Evolutionary conservation across 2,888 invertebrate genomes (phyloP).

Genomic region (Scaptomyza cyrtandrae): DNA sequence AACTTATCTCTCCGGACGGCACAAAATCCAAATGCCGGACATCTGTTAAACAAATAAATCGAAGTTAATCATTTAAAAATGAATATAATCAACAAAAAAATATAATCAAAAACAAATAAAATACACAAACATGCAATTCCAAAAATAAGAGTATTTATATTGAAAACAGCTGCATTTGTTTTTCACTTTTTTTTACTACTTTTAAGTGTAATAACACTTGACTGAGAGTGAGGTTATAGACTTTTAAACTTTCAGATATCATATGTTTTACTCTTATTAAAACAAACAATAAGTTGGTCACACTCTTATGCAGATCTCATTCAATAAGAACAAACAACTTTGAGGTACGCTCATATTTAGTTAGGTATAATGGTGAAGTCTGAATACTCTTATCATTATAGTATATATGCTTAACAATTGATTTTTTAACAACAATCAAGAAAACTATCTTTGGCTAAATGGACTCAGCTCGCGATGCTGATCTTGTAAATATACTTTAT

Average conservation of each 20-base stretch:
- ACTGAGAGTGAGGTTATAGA: not conserved
- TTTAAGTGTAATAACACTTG: not conserved
- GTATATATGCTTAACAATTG: not conserved
- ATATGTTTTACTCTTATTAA: too few relatives aligned
- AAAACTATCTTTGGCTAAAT: too few relatives aligned
- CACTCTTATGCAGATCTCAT: not conserved
- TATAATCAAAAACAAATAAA: not conserved
- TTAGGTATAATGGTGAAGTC: not conserved
- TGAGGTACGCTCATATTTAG: too few relatives aligned
- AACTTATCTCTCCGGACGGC: constrained; percentile 22
- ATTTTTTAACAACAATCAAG: too few relatives aligned
- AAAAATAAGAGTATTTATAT: not conserved
- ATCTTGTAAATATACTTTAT: too few relatives aligned
- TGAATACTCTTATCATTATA: constrained; percentile 3
- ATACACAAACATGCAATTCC: not conserved
- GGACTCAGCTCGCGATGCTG: too few relatives aligned
- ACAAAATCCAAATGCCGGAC: constrained; percentile 36
- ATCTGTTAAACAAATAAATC: not conserved
- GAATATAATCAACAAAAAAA: not conserved
- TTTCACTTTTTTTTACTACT: not conserved
- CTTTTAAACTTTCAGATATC: not conserved
- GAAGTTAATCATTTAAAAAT: not conserved
- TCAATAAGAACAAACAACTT: not conserved
- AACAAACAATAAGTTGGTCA: not conserved
- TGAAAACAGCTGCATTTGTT: not conserved